Evolutionary conservation across 2,797 vertebrate species (phyloP).

Genomic region (Brotula barbata): DNA sequence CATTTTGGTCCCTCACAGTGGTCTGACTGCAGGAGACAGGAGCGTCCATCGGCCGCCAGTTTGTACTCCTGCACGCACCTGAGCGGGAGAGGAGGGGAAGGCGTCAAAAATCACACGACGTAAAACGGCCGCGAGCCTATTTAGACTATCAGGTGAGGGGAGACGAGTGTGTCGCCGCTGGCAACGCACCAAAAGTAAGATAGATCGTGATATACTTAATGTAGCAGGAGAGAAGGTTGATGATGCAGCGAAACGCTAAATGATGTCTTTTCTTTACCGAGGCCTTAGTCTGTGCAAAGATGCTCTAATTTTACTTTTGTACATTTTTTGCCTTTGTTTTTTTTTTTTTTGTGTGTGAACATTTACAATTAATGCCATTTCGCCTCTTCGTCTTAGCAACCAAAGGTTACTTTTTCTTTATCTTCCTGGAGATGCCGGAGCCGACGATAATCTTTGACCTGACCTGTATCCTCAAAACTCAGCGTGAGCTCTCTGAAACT

Average conservation of each 20-base stretch:
- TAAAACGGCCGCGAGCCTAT: slow-evolving; percentile 48
- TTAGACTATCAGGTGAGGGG: slow-evolving; percentile 34
- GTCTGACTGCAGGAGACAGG: slow-evolving; percentile 91
- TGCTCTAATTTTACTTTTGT: background rate
- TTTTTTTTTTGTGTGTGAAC: too few relatives aligned
- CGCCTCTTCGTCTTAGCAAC: too few relatives aligned
- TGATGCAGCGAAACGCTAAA: slow-evolving; percentile 6
- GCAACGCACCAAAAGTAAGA: slow-evolving; percentile 75
- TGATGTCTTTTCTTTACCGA: too few relatives aligned
- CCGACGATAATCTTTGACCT: too few relatives aligned
- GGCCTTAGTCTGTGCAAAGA: background rate
- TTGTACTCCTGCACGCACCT: slow-evolving; percentile 98
- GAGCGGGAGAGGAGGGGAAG: slow-evolving; percentile 17
- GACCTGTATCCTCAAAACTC: too few relatives aligned
- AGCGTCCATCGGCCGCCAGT: slow-evolving; percentile 90
- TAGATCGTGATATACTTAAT: background rate
- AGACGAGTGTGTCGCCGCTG: slow-evolving; percentile 43
- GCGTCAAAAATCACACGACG: slow-evolving; percentile 34
- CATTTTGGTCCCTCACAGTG: slow-evolving; percentile 93
- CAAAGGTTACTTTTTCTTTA: too few relatives aligned
- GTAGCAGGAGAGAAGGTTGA: background rate
- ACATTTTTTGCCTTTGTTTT: background rate
- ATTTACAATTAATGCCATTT: too few relatives aligned
- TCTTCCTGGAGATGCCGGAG: too few relatives aligned
- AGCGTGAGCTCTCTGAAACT: too few relatives aligned